Evolutionary conservation across 92 coral and sea anemone species (phyloP), one percentile per base, ranked within the genome.

Genomic region (Desmophyllum pertusum): DNA sequence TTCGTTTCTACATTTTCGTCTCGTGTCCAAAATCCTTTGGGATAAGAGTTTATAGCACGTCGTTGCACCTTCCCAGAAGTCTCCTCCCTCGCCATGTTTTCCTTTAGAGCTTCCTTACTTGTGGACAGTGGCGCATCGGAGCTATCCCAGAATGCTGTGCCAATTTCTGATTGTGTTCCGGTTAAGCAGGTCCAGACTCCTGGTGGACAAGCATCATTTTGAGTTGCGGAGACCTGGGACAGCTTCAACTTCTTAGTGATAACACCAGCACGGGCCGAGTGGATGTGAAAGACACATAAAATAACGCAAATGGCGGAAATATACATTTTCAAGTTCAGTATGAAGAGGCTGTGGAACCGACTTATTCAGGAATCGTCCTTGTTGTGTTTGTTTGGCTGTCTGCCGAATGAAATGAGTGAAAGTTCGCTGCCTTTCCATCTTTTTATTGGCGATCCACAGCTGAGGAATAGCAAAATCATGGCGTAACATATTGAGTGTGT

Each of bases 121-220:
- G n/a, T n/a, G n/a, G n/a, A n/a, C n/a, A n/a, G n/a, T n/a, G n/a
- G n/a, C n/a, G n/a, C n/a, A n/a, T n/a, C n/a, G n/a, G n/a, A n/a
- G n/a, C n/a, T n/a, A n/a, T 43, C 48, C 48, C 48, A 1, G 6
- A 14, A 43, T n/a, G n/a, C 35, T 42, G 3, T 42, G 35, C 4
- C 76, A 41, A 41, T 40, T 35, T 40, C 33, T 41, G 52, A 71
- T 71, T 21, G 36, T 23, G 27, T 46, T 48, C 59, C 59, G 11
- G 78, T 29, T 43, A 62, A 29, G 10, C 78, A 45, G 27, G 40
- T 73, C 41, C 41, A 73, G 38, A 73, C 78, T 30, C 61, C 78
- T 11, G 61, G 61, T 6, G 40, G 62, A 48, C 62, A 45, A 45
- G 37, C 61, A n/a, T n/a, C n/a, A n/a, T n/a, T n/a, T n/a, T n/a